Base-by-base conservation (phyloP, 2,888 invertebrate species). In the Toxonevra muliebris region DNA sequence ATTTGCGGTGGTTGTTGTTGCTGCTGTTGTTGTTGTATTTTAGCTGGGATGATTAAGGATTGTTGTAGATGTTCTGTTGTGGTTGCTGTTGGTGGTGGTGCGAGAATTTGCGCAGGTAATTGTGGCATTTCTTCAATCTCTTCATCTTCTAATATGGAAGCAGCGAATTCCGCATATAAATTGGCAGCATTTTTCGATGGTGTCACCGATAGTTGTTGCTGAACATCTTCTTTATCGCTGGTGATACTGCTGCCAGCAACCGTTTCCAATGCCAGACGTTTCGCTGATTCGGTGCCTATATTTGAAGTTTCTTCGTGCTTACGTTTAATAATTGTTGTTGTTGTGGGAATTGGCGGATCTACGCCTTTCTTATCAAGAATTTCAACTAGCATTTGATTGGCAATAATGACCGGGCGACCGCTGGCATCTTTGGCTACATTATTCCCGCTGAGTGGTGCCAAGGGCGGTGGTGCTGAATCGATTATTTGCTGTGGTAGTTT, bases 331-430 rank as follows among this genome's bases (percentile, higher is more conserved):
- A 70, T 70, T 20, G 59, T 50, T 11, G 65, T 52, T 30, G 30
- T 7, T 5, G 54, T 57, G 5, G 71, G 74, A 75, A 78, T 79
- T 66, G 68, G 79, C 10, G 77, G 74, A 41, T 77, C 77, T 5
- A 69, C 61, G 69, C 88, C 87, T 81, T 93, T 93, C 78, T 93
- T 91, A 80, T 95, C 95, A 4, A 95, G 86, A 61, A 95, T 85
- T 82, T 95, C 94, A 0, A 94, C 94, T 57, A 95, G 86, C 91
- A 94, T 93, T 84, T 93, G 93, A 77, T 92, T 91, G n/a, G 82
- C 77, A 57, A 81, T 78, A 1, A 84, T 76, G 1, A 84, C 76
- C 0, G 83, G 83, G 13, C 81, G 79, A 0, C 80, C 79, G 2
- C 86, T 86, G 59, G 89, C 88, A 45, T 90, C 90, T 70, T 89